phyloP scores from a whole-genome alignment of 2,797 vertebrate species.

The Coccyzus lansbergi region DNA sequence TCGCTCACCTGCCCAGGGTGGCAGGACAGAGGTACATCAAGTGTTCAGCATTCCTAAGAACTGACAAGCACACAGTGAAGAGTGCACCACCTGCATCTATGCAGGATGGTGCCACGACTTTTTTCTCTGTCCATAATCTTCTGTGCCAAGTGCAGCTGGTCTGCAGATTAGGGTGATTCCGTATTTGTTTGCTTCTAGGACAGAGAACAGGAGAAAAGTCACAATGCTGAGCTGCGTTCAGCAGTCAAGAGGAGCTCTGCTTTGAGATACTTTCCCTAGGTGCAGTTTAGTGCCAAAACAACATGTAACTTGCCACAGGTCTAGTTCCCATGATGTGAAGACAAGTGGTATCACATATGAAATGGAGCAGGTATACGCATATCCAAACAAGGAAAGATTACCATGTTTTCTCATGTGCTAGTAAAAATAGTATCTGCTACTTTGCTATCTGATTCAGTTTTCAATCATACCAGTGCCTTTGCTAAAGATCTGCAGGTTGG shows the following conservation, averaged over 20 bases:
- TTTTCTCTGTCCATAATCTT: background rate
- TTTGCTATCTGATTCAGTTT: background rate
- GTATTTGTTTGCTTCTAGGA: background rate
- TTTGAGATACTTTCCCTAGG: background rate
- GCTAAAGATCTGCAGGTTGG: background rate
- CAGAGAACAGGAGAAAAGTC: background rate
- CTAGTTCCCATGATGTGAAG: background rate
- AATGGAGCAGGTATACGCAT: fast-evolving
- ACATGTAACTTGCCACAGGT: background rate
- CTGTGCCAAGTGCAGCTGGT: background rate
- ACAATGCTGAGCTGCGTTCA: background rate
- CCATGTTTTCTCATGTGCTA: background rate
- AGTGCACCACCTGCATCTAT: background rate
- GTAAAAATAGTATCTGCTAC: background rate
- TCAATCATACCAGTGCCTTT: background rate
- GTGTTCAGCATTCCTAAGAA: background rate
- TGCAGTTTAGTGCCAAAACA: background rate
- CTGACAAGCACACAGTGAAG: fast-evolving
- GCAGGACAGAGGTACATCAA: background rate
- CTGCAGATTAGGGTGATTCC: background rate
- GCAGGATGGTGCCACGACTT: background rate
- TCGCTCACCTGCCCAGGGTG: background rate
- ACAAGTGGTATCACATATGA: background rate
- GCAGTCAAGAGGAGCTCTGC: background rate
- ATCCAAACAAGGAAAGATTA: background rate